These are phyloP conservation scores for Kryptolebias marmoratus DNA, from an alignment of 2,113 vertebrate genomes.

Conservation along the genomic window DNA sequence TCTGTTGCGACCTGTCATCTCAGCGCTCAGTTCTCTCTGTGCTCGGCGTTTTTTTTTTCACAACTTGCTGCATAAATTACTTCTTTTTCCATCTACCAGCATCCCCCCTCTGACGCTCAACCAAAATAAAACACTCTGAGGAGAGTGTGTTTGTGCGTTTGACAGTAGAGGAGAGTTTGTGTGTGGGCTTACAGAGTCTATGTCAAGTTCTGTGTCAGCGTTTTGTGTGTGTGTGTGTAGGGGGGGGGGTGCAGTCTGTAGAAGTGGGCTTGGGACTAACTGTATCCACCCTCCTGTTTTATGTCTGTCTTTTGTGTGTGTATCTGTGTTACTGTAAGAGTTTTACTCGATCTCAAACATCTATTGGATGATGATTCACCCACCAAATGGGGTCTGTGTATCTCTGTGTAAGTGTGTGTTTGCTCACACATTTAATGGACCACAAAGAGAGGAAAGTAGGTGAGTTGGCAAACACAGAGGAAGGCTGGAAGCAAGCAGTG, in stretches of 20 bases:
- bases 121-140: conserved; percentile 53
- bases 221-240: conserved; percentile 68
- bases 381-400: conserved; percentile 36
- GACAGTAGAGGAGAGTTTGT: conserved; percentile 43
- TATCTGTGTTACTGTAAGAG: conserved; percentile 43
- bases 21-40: background rate
- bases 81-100: conserved; percentile 12
- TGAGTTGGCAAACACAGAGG: conserved; percentile 27
- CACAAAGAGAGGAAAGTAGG: conserved; percentile 29
- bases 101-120: conserved; percentile 36
- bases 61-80: background rate
- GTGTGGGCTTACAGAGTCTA: conserved; percentile 63
- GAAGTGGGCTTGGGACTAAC: conserved; percentile 46
- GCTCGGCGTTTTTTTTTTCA: background rate
- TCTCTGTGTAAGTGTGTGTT: conserved; percentile 33
- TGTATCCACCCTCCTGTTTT: conserved; percentile 51
- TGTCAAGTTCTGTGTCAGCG: conserved; percentile 65
- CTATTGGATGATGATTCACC: conserved; percentile 60
- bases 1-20: conserved; percentile 15
- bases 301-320: conserved; percentile 15
- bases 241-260: conserved; percentile 70
- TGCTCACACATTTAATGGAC: conserved; percentile 51
- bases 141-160: conserved; percentile 52
- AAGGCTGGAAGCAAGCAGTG: conserved; percentile 19
- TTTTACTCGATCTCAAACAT: conserved; percentile 37